These are phyloP conservation scores for Drosophila neonasuta DNA, from an alignment of 2,888 invertebrate species.

Conservation along the genomic window DNA sequence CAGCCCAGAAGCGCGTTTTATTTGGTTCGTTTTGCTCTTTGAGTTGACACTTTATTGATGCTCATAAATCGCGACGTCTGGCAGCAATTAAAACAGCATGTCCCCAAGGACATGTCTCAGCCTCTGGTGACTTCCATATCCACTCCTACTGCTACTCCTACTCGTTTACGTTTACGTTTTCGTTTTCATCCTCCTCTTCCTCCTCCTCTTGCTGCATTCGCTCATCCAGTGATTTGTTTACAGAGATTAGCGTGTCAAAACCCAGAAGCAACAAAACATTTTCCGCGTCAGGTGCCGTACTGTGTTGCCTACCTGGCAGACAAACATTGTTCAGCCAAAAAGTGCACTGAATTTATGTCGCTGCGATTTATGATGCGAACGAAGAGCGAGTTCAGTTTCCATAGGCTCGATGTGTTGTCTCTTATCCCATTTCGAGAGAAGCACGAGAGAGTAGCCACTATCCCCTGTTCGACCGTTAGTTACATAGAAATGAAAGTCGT, in stretches of 20 bases:
- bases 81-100: conserved; percentile 75
- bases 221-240: conserved; percentile 71
- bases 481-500: conserved; percentile 65
- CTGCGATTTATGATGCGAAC: conserved; percentile 61
- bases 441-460: conserved; percentile 24
- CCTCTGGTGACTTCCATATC: conserved; percentile 7
- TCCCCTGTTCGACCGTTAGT: conserved; percentile 56
- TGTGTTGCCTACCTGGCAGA: conserved; percentile 29
- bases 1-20: conserved; percentile 66
- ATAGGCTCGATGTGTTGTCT: conserved; percentile 9
- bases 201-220: not conserved
- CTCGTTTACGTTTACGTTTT: not conserved
- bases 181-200: not conserved
- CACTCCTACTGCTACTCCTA: not conserved
- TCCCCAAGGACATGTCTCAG: conserved; percentile 71
- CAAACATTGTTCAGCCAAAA: conserved; percentile 51
- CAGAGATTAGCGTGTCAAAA: conserved; percentile 71
- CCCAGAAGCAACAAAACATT: conserved; percentile 48
- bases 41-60: conserved; percentile 79
- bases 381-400: conserved; percentile 26
- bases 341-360: conserved; percentile 74
- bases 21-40: conserved; percentile 44
- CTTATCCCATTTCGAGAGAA: conserved; percentile 30
- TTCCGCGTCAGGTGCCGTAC: conserved; percentile 55
- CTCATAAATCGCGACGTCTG: conserved; percentile 76